Evolutionary conservation across 2,888 invertebrate genomes (phyloP).

Genomic region (Calameuta filiformis): DNA sequence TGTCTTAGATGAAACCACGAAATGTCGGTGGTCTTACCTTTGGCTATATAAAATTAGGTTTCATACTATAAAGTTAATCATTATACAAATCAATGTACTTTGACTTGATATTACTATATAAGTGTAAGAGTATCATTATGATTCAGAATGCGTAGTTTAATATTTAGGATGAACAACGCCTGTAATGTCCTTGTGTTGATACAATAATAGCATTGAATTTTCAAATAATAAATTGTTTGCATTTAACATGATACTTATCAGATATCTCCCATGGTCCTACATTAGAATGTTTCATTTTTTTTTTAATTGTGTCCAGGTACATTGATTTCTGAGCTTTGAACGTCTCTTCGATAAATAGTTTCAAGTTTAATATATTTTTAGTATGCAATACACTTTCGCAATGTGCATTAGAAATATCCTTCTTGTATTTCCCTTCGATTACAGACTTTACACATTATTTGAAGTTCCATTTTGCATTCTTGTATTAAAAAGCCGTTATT

Average conservation of each 20-base stretch:
- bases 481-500: not conserved
- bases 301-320: conserved; percentile 3
- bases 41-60: conserved; percentile 16
- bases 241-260: conserved; percentile 1
- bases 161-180: conserved; percentile 23
- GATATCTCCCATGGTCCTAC: not conserved
- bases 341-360: not conserved
- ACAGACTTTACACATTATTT: not conserved
- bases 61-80: conserved; percentile 16
- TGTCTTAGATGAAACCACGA: not conserved
- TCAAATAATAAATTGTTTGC: conserved; percentile 18
- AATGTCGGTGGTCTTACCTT: conserved; percentile 16
- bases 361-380: not conserved
- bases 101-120: conserved; percentile 27
- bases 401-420: not conserved
- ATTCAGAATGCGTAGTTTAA: conserved; percentile 26
- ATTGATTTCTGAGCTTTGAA: conserved; percentile 10
- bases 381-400: not conserved
- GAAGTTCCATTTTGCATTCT: not conserved
- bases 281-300: not conserved
- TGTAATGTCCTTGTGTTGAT: conserved; percentile 27
- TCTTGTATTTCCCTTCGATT: not conserved
- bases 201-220: conserved; percentile 29
- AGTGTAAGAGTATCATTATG: conserved; percentile 27
- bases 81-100: conserved; percentile 28